These are phyloP conservation scores for Sminthopsis crassicaudata DNA, from an alignment of 2,113 vertebrate species.

Conservation along the genomic window DNA sequence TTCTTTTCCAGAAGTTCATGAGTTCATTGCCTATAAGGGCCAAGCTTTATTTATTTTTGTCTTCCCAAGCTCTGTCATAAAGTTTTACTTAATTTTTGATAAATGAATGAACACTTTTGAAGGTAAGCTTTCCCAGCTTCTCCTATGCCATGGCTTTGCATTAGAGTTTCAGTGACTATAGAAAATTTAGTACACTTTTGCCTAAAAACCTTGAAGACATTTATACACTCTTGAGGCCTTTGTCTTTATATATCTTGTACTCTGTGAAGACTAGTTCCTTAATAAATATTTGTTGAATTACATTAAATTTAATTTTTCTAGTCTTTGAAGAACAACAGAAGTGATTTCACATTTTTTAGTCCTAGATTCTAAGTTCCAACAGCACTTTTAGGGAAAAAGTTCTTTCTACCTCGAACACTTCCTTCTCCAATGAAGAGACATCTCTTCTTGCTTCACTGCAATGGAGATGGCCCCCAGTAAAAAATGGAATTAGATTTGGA, in stretches of 20 bases:
- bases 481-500: neutral
- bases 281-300: neutral
- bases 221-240: neutral
- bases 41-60: neutral
- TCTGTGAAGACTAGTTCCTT: neutral
- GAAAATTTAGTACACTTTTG: neutral
- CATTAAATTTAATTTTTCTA: neutral
- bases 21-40: neutral
- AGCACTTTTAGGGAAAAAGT: neutral
- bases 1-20: neutral
- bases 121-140: rapidly evolving
- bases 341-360: too few species aligned
- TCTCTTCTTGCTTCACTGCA: neutral
- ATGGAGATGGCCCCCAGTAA: neutral
- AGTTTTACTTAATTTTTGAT: neutral
- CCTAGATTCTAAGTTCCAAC: neutral
- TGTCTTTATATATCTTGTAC: neutral
- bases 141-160: rapidly evolving
- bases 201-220: neutral
- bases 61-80: neutral
- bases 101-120: neutral
- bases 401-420: neutral
- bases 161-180: neutral
- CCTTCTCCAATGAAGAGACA: neutral
- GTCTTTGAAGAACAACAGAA: neutral